Evolutionary conservation across 2,113 vertebrate genomes (phyloP), one percentile per base, ranked within the genome.

Genomic region (Pachycephala philippinensis): DNA sequence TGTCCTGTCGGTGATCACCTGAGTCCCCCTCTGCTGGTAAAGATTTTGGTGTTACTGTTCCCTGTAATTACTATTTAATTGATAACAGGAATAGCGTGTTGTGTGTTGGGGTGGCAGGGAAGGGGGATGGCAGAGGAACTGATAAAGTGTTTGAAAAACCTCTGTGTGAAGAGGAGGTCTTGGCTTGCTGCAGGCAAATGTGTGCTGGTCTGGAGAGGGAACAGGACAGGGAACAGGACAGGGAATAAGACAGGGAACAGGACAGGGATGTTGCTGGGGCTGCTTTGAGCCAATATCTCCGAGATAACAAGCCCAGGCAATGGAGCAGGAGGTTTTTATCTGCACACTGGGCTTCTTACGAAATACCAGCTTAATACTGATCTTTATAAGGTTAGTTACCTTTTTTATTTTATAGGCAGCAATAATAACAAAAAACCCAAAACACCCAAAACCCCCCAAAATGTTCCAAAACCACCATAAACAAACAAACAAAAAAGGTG

Each of bases 41-140:
- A 39, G 20, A 13, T 31, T 59, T 50, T 61, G 14, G 13, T 37
- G 35, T 40, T 59, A 20, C 7, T 28, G 4, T 11, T 12, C 42
- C 22, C 17, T 22, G 2, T 22, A 69, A 60, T 11, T 42, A 7
- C 24, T 3, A 14, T 33, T 56, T 22, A 70, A 8, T 35, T 65
- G 49, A 16, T n/a, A 54, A 59, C 2, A 12, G 33, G 35, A 61
- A 27, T 59, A 35, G 15, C 4, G 19, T 0, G 0, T 27, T 31
- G 18, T 33, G 37, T 33, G 15, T 40, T 49, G 39, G 13, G n/a
- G 3, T 42, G 39, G n/a, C 17, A 39, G 14, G 21, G 31, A 35
- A 26, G 52, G 20, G 6, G 56, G 42, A 7, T 52, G 47, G n/a
- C 45, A 33, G 64, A 59, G 31, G 21, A 49, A 27, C 42, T 80